A percentile compares a stretch with the other conserved stretches of the same genome.
Conservation (phyloP, 2,888 invertebrate genomes). For the Antitype chi region DNA sequence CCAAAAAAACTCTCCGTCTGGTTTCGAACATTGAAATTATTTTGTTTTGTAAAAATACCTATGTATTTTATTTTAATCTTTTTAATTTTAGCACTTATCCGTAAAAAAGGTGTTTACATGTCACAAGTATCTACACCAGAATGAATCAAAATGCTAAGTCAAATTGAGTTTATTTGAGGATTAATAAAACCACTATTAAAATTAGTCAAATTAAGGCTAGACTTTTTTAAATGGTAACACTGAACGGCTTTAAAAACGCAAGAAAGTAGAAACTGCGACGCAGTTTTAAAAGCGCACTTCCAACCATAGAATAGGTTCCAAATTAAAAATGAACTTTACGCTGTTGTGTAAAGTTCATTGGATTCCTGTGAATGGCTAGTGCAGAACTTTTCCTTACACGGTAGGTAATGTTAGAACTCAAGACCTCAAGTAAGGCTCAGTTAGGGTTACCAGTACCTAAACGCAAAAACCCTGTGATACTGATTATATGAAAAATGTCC, state of each 20-base stretch:
- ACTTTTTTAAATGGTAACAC: neutral
- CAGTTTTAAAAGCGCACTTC: conserved; percentile 23
- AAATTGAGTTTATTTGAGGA: neutral
- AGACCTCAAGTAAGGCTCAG: neutral
- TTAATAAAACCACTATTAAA: neutral
- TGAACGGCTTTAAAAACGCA: conserved; percentile 3
- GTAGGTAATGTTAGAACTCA: conserved; percentile 3
- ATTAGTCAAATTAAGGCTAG: neutral
- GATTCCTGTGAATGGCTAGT: neutral
- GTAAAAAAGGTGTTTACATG: too few species aligned
- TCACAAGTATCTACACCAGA: neutral
- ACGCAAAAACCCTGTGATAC: too few species aligned
- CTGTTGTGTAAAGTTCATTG: too few species aligned
- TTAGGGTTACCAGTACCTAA: too few species aligned
- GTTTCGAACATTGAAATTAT: neutral
- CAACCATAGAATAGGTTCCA: neutral
- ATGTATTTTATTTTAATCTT: neutral
- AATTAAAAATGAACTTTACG: conserved; percentile 30
- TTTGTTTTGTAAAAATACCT: neutral
- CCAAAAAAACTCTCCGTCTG: neutral
- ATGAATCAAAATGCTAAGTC: neutral
- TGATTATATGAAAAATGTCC: too few species aligned
- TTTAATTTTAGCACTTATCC: neutral
- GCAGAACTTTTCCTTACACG: neutral
- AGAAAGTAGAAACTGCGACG: conserved; percentile 1